A percentile compares a stretch with the other conserved stretches of the same genome.
These are phyloP conservation scores for Cuniculus paca DNA, from an alignment of 2,797 vertebrate species.

Conservation along the genomic window DNA sequence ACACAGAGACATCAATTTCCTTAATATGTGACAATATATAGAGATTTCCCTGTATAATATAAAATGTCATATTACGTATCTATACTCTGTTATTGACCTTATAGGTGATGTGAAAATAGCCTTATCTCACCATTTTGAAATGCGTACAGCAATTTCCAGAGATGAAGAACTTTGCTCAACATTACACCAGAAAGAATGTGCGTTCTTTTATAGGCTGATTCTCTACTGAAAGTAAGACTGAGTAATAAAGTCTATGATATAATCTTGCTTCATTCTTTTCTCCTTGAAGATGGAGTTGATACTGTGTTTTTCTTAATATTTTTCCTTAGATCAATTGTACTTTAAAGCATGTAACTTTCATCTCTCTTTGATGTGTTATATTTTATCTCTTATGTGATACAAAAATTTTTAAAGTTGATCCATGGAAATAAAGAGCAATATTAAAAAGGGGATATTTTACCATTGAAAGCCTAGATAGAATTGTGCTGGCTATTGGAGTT, in stretches of 20 bases:
- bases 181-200: background rate
- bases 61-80: background rate
- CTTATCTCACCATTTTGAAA: background rate
- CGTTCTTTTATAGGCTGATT: background rate
- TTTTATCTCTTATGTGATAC: background rate
- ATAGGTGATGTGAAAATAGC: background rate
- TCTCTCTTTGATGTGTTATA: background rate
- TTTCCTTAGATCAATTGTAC: background rate
- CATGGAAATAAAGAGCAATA: background rate
- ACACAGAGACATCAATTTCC: background rate
- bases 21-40: background rate
- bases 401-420: background rate
- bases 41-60: background rate
- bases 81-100: background rate
- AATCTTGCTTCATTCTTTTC: background rate
- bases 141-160: background rate
- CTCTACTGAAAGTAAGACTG: background rate
- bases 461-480: background rate
- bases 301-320: background rate
- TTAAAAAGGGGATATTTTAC: background rate
- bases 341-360: constrained; percentile 17
- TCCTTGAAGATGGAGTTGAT: background rate
- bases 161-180: background rate
- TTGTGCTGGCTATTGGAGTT: background rate
- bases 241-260: background rate